Evolutionary conservation across 2,888 invertebrate species (phyloP).

Genomic region (Augiades crinisus): DNA sequence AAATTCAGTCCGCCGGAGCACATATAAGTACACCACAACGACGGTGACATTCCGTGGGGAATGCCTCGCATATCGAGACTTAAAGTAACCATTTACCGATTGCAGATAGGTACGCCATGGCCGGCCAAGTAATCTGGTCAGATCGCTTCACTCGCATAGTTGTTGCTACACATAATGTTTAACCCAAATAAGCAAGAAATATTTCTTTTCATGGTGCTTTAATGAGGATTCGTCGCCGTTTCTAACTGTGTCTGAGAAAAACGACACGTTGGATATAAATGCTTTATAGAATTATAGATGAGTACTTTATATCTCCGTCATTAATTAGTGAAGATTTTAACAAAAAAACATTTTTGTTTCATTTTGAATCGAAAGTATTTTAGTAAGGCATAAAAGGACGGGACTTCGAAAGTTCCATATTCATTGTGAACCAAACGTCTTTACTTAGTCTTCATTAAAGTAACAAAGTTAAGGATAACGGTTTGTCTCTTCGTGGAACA

Average conservation of each 20-base stretch:
- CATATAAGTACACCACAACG: slow-evolving; percentile 75
- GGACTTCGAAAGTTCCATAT: slow-evolving; percentile 21
- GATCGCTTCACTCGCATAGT: slow-evolving; percentile 71
- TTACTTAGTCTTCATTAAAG: slow-evolving; percentile 60
- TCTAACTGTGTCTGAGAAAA: slow-evolving; percentile 16
- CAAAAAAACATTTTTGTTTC: not conserved
- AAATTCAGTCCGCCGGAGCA: slow-evolving; percentile 72
- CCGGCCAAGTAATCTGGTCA: slow-evolving; percentile 74
- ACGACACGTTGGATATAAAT: slow-evolving; percentile 3
- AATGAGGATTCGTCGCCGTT: slow-evolving; percentile 39
- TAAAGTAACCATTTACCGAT: slow-evolving; percentile 80
- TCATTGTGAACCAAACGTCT: slow-evolving; percentile 44
- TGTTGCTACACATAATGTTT: slow-evolving; percentile 70
- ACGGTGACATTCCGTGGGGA: slow-evolving; percentile 74
- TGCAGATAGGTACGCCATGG: slow-evolving; percentile 77
- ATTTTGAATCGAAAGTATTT: not conserved
- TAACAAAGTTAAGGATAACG: slow-evolving; percentile 69
- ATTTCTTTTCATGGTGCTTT: slow-evolving; percentile 60
- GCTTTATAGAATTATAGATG: no score
- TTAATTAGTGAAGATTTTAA: no score
- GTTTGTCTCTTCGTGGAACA: slow-evolving; percentile 62
- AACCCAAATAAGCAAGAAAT: slow-evolving; percentile 77
- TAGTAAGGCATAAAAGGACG: not conserved
- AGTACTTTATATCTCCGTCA: no score
- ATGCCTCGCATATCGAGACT: slow-evolving; percentile 76